Conservation (phyloP, 2,888 invertebrate genomes). For the Thalpophila matura region DNA sequence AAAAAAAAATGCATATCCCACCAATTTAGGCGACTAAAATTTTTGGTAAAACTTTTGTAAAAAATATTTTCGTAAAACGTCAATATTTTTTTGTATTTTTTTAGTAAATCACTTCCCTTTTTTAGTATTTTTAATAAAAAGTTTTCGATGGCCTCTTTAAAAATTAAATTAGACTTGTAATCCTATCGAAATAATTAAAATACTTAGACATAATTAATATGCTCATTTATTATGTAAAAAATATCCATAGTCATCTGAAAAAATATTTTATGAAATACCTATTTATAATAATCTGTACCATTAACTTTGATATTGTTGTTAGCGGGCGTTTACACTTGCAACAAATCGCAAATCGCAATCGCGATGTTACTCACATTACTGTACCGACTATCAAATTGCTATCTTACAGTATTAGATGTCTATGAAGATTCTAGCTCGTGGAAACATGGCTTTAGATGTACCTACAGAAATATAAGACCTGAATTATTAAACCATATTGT, state of each 20-base stretch:
- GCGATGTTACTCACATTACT: slow-evolving; percentile 29
- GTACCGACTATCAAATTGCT: slow-evolving; percentile 32
- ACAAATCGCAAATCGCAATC: slow-evolving; percentile 32
- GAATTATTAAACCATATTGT: slow-evolving; percentile 23
- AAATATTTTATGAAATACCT: slow-evolving; percentile 36
- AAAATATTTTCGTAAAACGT: not conserved
- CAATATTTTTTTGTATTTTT: slow-evolving; percentile 12
- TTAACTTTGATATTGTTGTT: slow-evolving; percentile 11
- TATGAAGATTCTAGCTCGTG: slow-evolving; percentile 31
- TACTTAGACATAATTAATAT: slow-evolving; percentile 34
- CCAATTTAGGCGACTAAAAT: slow-evolving; percentile 47
- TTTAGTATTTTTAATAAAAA: slow-evolving; percentile 26
- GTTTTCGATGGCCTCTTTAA: slow-evolving; percentile 53
- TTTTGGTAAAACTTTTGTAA: slow-evolving; percentile 13
- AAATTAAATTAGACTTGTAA: slow-evolving; percentile 7
- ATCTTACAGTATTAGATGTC: slow-evolving; percentile 43
- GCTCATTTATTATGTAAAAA: slow-evolving; percentile 42
- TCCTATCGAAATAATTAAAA: not conserved
- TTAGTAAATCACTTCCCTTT: slow-evolving; percentile 13
- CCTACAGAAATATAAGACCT: slow-evolving; percentile 23
- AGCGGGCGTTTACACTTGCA: slow-evolving; percentile 20
- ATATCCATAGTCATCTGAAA: not conserved
- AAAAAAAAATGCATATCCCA: slow-evolving; percentile 53
- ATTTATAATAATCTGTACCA: slow-evolving; percentile 17
- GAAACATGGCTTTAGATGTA: slow-evolving; percentile 18